Conservation (phyloP, 2,797 vertebrate species). For the Sciaenops ocellatus region DNA sequence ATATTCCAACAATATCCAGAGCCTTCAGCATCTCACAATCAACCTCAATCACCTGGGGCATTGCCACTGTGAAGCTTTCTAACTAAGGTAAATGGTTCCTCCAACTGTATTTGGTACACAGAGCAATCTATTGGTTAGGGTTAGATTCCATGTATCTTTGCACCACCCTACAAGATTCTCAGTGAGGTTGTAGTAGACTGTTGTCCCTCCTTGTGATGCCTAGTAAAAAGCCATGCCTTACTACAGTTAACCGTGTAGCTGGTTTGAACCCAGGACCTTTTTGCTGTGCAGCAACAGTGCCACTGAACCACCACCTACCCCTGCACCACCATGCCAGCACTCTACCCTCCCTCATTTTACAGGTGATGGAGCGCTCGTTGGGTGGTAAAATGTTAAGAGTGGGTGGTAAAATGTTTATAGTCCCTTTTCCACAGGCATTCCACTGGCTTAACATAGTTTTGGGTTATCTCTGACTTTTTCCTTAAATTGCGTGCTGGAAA, state of each 20-base stretch:
- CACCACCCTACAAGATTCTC: background rate
- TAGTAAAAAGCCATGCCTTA: too few species aligned
- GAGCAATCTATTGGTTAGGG: background rate
- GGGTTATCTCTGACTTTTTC: background rate
- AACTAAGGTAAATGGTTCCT: background rate
- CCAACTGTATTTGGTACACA: background rate
- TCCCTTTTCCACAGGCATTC: background rate
- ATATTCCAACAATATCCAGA: background rate
- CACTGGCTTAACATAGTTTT: background rate
- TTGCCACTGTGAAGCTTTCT: background rate
- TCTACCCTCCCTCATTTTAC: background rate
- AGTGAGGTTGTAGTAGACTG: background rate
- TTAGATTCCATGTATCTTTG: background rate
- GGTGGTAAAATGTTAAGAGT: background rate
- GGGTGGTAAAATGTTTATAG: too few species aligned
- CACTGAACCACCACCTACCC: background rate
- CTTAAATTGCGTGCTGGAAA: background rate
- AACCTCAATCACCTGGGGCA: background rate
- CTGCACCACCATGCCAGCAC: background rate
- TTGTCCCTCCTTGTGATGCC: too few species aligned
- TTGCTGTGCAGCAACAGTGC: background rate
- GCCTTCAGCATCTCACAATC: background rate
- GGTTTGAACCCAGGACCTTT: background rate
- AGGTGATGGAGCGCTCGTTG: conserved; percentile 4
- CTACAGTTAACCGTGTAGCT: background rate